phyloP scores from a whole-genome alignment of 23 tunicate genomes.

The Trididemnum miniatum region DNA sequence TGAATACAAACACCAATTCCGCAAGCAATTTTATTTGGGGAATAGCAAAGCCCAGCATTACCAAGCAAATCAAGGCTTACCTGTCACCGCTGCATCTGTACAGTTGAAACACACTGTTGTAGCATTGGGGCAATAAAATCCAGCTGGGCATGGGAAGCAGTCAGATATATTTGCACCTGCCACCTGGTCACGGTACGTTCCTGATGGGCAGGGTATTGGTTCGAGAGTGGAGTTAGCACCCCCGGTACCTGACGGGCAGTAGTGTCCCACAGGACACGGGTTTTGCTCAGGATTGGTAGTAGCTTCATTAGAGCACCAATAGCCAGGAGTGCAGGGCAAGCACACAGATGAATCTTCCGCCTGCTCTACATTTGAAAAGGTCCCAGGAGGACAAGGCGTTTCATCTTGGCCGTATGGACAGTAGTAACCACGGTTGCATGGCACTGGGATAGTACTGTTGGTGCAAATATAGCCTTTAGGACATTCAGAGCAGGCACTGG shows the following conservation, averaged over 20 bases:
- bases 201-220: conserved; percentile 92
- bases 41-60: too few species aligned
- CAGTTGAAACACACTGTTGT: conserved; percentile 90
- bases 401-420: conserved; percentile 56
- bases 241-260: conserved; percentile 87
- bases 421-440: conserved; percentile 78
- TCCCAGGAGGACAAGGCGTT: conserved; percentile 90
- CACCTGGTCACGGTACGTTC: conserved; percentile 72
- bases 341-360: conserved; percentile 57
- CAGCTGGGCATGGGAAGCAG: conserved; percentile 80
- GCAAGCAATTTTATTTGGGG: too few species aligned
- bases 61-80: conserved; percentile 4
- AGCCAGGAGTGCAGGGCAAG: conserved; percentile 75
- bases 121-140: conserved; percentile 85
- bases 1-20: too few species aligned
- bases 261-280: conserved; percentile 96
- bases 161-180: conserved; percentile 43
- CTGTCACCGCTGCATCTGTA: conserved; percentile 85
- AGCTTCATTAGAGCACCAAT: conserved; percentile 84
- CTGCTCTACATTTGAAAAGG: conserved; percentile 59
- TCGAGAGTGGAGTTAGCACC: conserved; percentile 53
- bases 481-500: conserved; percentile 62
- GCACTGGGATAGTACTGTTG: conserved; percentile 71
- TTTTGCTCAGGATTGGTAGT: conserved; percentile 65
- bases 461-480: conserved; percentile 88